These are phyloP conservation scores for Polyommatus iphigenia DNA, from an alignment of 2,888 invertebrate species.

Conservation along the genomic window DNA sequence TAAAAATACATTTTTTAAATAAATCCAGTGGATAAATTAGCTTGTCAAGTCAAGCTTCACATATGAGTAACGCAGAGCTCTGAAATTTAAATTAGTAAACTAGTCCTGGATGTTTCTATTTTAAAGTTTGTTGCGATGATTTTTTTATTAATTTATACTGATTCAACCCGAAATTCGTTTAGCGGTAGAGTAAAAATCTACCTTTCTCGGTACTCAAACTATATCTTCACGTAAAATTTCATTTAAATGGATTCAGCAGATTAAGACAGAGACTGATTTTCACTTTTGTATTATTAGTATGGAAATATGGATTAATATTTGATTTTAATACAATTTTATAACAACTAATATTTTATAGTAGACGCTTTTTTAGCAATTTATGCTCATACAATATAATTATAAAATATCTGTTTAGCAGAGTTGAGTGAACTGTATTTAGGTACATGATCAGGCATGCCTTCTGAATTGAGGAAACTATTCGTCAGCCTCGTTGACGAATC, in stretches of 20 bases:
- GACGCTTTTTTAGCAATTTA: not conserved
- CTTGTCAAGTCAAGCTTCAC: not conserved
- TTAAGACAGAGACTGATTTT: no score
- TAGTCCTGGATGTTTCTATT: not conserved
- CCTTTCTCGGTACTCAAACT: no score
- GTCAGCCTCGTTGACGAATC: constrained; percentile 65
- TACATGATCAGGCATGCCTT: constrained; percentile 63
- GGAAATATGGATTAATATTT: no score
- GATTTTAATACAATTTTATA: no score
- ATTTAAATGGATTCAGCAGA: not conserved
- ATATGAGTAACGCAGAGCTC: not conserved
- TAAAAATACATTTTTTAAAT: not conserved
- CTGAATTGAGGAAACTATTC: constrained; percentile 73
- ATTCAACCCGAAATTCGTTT: no score
- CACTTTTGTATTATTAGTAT: no score
- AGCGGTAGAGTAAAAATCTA: no score
- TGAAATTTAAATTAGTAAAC: not conserved
- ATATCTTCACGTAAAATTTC: not conserved
- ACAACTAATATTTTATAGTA: no score
- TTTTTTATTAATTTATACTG: no score
- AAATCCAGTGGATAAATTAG: constrained; percentile 5
- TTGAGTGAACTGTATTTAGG: constrained; percentile 66
- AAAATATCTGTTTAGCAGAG: constrained; percentile 37
- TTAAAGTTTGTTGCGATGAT: not conserved
- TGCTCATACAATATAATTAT: not conserved